phyloP scores from a whole-genome alignment of 1,140 invertebrate species.

The Lutraria rhynchaena region DNA sequence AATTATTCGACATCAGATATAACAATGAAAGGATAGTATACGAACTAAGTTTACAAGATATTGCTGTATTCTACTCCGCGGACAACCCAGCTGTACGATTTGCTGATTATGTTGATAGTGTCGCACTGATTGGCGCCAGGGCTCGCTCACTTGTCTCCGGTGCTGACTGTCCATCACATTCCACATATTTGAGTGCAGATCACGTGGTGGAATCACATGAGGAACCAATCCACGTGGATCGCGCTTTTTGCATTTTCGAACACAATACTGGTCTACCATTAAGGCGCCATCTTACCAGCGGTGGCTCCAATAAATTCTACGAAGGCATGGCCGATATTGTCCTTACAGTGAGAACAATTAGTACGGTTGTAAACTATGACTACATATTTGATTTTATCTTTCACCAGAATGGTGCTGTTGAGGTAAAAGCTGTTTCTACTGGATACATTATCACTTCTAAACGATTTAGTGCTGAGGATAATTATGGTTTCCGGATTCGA shows the following conservation, averaged over 20 bases:
- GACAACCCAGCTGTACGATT: constrained; percentile 55
- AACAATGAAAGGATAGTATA: constrained; percentile 66
- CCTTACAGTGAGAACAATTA: constrained; percentile 69
- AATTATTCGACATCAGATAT: constrained; percentile 68
- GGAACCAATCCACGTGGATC: constrained; percentile 30
- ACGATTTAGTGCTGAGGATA: constrained; percentile 34
- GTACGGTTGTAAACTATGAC: constrained; percentile 71
- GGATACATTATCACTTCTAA: constrained; percentile 64
- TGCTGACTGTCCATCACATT: constrained; percentile 68
- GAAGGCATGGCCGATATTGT: constrained; percentile 66
- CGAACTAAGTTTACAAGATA: constrained; percentile 68
- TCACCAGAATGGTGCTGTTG: constrained; percentile 73
- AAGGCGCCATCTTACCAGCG: constrained; percentile 63
- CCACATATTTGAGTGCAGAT: constrained; percentile 55
- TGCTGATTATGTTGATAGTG: constrained; percentile 64
- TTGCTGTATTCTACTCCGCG: constrained; percentile 66
- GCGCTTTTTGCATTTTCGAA: constrained; percentile 76
- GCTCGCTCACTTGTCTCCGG: constrained; percentile 60
- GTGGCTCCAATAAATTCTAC: constrained; percentile 53
- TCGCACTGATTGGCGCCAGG: constrained; percentile 53
- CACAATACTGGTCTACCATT: constrained; percentile 71
- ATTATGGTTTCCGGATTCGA: constrained; percentile 62
- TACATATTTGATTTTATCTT: constrained; percentile 77
- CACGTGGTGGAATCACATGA: constrained; percentile 23
- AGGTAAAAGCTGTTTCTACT: constrained; percentile 64